Base-by-base conservation (phyloP, 1,140 invertebrate species). In the Papilio machaon region DNA sequence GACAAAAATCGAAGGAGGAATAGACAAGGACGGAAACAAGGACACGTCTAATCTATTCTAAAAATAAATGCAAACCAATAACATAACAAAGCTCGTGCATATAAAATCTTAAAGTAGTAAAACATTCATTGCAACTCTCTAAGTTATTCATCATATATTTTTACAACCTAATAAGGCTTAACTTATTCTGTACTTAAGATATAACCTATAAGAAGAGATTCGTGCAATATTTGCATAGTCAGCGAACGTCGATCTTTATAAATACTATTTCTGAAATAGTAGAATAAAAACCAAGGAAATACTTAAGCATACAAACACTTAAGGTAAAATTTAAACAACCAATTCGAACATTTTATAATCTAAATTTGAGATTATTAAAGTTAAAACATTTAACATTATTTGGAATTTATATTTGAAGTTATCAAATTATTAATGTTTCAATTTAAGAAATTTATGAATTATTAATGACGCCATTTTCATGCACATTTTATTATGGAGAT, bases 261-360 rank as follows among this genome's bases (percentile, higher is more conserved):
- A 73, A 81, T 84, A 92, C 92, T 93, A 94, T 93, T 93, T 92
- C 80, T 89, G 49, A 91, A 94, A 94, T 94, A 93, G 93, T 89
- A 88, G 81, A 91, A 91, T 90, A 94, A 92, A 91, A 88, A 88
- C 85, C 81, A 86, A 81, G 73, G 82, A 54, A 77, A 6, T 35
- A 58, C 85, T 80, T 81, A 83, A 79, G 79, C 74, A 79, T 85
- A 83, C 70, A 82, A 87, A 83, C 83, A 85, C 74, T 80, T 80
- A 79, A 60, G 79, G 76, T 73, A 74, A n/a, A 75, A 81, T 77
- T 79, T 83, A 81, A 85, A 89, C 86, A 86, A 89, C 86, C 87
- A 83, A 82, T 82, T 54, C 58, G 80, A 88, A 85, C 85, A 46
- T 60, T 78, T 30, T 19, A 75, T 64, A 64, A 52, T 17, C 49